A percentile compares a stretch with the other conserved stretches of the same genome.
phyloP scores from a whole-genome alignment of 2,113 vertebrate species.

The Notarius lentiginosus region DNA sequence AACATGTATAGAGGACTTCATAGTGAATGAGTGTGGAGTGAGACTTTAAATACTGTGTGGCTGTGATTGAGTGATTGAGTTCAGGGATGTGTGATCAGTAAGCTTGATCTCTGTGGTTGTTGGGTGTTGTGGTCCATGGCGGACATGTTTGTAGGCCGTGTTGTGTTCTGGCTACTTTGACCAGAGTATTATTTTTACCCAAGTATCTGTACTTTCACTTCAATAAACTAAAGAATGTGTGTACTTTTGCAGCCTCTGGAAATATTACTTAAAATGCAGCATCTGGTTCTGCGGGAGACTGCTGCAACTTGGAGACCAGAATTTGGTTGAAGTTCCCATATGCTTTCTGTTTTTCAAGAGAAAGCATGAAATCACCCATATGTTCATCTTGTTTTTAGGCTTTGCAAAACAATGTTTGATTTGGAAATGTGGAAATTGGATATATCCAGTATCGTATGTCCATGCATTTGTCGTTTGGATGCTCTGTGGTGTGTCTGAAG shows the following conservation, averaged over 20 bases:
- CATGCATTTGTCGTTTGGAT: too few relatives aligned
- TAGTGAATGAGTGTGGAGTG: background rate
- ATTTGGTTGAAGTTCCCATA: background rate
- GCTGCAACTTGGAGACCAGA: background rate
- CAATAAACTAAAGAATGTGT: too few relatives aligned
- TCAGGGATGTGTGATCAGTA: background rate
- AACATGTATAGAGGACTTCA: too few relatives aligned
- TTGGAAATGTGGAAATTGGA: too few relatives aligned
- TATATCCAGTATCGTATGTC: background rate
- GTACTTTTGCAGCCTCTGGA: too few relatives aligned
- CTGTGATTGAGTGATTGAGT: background rate
- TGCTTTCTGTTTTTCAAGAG: background rate
- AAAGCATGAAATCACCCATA: constrained; percentile 17
- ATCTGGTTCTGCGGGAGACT: constrained; percentile 1
- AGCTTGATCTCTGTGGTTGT: too few relatives aligned
- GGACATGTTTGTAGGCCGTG: too few relatives aligned
- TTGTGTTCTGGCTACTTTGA: too few relatives aligned
- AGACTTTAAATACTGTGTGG: background rate
- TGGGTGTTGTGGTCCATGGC: too few relatives aligned
- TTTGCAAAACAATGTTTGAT: background rate
- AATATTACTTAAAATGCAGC: background rate
- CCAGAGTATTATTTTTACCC: too few relatives aligned
- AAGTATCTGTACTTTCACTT: too few relatives aligned
- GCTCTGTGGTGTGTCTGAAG: too few relatives aligned
- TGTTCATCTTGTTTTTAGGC: background rate